A percentile compares a stretch with the other conserved stretches of the same genome.
Evolutionary conservation across 2,888 invertebrate species (phyloP).

Genomic region (Ennomos fuscantarius): DNA sequence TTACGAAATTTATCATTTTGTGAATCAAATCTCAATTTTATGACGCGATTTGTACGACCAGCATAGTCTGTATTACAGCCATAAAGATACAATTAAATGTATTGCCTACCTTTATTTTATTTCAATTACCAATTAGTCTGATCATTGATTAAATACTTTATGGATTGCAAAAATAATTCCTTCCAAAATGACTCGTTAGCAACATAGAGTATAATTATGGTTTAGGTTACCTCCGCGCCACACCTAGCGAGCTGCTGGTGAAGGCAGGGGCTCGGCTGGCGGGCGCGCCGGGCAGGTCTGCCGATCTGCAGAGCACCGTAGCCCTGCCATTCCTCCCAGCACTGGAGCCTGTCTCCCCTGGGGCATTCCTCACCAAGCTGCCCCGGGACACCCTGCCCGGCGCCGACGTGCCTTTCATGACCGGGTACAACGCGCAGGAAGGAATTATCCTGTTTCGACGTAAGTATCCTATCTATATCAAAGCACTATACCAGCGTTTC

Average conservation of each 20-base stretch:
- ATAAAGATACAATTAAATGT: no score
- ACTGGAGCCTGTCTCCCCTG: constrained; percentile 70
- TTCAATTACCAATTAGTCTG: no score
- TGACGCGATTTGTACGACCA: no score
- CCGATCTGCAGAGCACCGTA: constrained; percentile 84
- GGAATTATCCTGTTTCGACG: constrained; percentile 87
- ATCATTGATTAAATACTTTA: no score
- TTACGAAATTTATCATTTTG: no score
- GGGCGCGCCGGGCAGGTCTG: constrained; percentile 64
- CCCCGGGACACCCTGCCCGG: constrained; percentile 80
- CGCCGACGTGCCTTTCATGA: constrained; percentile 86
- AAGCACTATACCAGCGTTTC: no score
- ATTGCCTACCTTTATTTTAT: no score
- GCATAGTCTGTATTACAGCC: no score
- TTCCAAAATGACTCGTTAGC: no score
- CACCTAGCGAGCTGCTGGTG: constrained; percentile 84
- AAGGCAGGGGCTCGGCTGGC: constrained; percentile 84
- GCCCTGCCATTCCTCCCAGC: constrained; percentile 86
- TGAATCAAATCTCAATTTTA: no score
- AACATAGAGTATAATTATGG: background rate
- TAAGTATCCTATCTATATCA: constrained; percentile 51
- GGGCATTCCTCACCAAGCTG: constrained; percentile 81
- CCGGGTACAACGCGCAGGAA: constrained; percentile 87
- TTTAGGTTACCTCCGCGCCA: constrained; percentile 83
- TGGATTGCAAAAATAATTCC: no score